A percentile compares a stretch with the other conserved stretches of the same genome.
Evolutionary conservation across 2,888 invertebrate species (phyloP).

Genomic region (Drosophila affinis): DNA sequence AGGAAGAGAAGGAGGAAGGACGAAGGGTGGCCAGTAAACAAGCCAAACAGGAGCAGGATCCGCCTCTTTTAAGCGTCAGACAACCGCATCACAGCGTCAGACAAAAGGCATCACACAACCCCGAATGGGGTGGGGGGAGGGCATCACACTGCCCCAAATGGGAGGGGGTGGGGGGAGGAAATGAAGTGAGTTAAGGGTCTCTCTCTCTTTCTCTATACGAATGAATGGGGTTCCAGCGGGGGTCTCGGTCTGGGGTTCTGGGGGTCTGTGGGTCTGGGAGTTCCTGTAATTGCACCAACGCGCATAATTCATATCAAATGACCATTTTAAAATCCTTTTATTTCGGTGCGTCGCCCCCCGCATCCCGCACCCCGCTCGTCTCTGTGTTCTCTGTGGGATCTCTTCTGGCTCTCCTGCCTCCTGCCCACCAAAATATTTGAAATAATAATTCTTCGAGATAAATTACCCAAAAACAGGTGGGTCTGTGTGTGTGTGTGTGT

Average conservation of each 20-base stretch:
- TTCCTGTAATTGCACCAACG: slow-evolving; percentile 81
- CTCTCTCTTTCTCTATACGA: neutral
- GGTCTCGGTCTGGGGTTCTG: neutral
- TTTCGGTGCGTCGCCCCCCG: slow-evolving; percentile 74
- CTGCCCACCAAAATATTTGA: slow-evolving; percentile 80
- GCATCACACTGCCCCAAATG: slow-evolving; percentile 54
- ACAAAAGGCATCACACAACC: slow-evolving; percentile 69
- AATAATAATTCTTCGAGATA: slow-evolving; percentile 84
- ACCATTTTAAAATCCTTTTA: slow-evolving; percentile 84
- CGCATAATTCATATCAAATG: slow-evolving; percentile 83
- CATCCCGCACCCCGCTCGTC: slow-evolving; percentile 27
- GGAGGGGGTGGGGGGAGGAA: neutral
- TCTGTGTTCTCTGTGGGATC: slow-evolving; percentile 16
- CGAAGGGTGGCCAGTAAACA: slow-evolving; percentile 47
- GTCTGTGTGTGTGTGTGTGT: slow-evolving; percentile 50
- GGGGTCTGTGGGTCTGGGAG: slow-evolving; percentile 45
- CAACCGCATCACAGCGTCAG: slow-evolving; percentile 73
- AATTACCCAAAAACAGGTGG: slow-evolving; percentile 84
- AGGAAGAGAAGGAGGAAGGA: neutral
- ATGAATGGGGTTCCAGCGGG: neutral
- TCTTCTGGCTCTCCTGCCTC: slow-evolving; percentile 7
- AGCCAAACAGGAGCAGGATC: slow-evolving; percentile 44
- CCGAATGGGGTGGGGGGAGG: neutral
- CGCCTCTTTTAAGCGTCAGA: slow-evolving; percentile 54
- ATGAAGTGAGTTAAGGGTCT: neutral